phyloP scores from a whole-genome alignment of 2,888 invertebrate species.

The Agonum fuliginosum region DNA sequence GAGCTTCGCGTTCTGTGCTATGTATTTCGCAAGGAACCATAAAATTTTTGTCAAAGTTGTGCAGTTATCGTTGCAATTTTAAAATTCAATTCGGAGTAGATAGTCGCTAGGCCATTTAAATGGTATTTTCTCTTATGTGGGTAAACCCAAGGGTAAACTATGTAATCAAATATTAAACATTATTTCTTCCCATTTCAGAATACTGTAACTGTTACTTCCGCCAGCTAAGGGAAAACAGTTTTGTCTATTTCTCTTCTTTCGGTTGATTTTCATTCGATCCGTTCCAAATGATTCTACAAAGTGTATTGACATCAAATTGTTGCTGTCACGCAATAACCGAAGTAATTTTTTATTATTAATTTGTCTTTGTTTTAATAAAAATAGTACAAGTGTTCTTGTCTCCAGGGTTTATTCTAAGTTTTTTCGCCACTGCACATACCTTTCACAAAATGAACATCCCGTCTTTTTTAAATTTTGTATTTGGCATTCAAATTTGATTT shows the following conservation, averaged over 20 bases:
- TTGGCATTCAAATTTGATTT: too few relatives aligned
- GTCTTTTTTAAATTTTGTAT: too few relatives aligned
- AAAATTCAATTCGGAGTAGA: slow-evolving; percentile 38
- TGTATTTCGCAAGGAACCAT: background rate
- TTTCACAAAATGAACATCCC: too few relatives aligned
- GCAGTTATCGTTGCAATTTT: slow-evolving; percentile 22
- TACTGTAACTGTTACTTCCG: background rate
- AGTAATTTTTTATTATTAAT: background rate
- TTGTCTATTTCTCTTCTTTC: background rate
- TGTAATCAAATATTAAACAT: slow-evolving; percentile 42
- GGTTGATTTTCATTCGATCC: background rate
- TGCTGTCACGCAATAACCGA: background rate
- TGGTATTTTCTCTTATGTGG: slow-evolving; percentile 1
- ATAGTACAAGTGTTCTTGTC: background rate
- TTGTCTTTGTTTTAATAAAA: background rate
- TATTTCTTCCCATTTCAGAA: slow-evolving; percentile 1
- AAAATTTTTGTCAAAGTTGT: background rate
- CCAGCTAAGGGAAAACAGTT: background rate
- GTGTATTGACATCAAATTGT: slow-evolving; percentile 19
- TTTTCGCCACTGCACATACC: too few relatives aligned
- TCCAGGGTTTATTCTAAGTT: too few relatives aligned
- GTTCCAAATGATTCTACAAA: background rate
- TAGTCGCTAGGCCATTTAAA: slow-evolving; percentile 2
- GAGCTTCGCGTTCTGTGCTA: too few relatives aligned
- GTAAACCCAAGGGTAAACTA: slow-evolving; percentile 17